Evolutionary conservation across 2,113 vertebrate species (phyloP), one percentile per base, ranked within the genome.

Genomic region (Pitta sordida): DNA sequence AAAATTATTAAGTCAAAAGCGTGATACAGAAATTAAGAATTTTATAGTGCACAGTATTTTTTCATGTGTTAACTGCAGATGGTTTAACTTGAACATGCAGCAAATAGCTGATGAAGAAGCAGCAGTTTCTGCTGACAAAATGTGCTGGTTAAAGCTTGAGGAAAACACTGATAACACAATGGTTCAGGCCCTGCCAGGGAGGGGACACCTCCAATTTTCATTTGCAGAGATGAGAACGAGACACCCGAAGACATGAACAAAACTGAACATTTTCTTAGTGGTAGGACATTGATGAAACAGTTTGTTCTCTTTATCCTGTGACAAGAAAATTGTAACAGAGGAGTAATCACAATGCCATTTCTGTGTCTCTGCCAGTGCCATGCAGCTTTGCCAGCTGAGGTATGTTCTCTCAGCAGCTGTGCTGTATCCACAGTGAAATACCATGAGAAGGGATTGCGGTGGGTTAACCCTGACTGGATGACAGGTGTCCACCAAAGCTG

Each of bases 181-280:
- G 20, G 23, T 58, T 80, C 43, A 39, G 27, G 32, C 34, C 16
- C 34, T 58, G 12, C 41, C 60, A 49, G 23, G 10, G n/a, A 59
- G 16, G 21, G 11, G 9, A 81, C 2, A 27, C 12, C 20, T 46
- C 36, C 69, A 15, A 15, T 55, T 85, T 71, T 52, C 21, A 43
- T 41, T 77, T 58, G 51, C 59, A 49, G 71, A 52, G 13, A 18
- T 41, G 63, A 73, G 46, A 69, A 44, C 10, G 30, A 58, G 32
- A 26, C 18, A 16, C 26, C 7, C 0, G 0, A 37, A 15, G 51
- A 48, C n/a, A 24, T 0, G 0, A 64, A 41, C 13, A n/a, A 51
- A 83, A 51, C 34, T 2, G 10, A 49, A 32, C 1, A 3, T 41
- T 64, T 79, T 29, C 20, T 60, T 71, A 15, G 58, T 16, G 49